Evolutionary conservation across 2,113 vertebrate species (phyloP).

Genomic region (Silurus asotus): DNA sequence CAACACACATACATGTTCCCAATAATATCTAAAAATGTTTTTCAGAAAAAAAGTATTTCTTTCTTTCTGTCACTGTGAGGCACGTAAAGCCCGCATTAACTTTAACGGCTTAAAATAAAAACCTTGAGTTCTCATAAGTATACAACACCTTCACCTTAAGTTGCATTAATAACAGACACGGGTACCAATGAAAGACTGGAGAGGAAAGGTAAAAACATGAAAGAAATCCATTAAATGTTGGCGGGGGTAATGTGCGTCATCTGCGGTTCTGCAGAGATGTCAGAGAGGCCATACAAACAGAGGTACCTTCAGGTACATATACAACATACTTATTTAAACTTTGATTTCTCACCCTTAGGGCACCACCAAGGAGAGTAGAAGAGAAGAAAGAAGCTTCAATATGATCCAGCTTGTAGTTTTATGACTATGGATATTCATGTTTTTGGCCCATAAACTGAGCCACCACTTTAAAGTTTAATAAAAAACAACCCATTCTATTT

Average conservation of each 20-base stretch:
- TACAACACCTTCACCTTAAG: slow-evolving; percentile 56
- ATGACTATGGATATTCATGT: neutral
- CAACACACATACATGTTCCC: slow-evolving; percentile 45
- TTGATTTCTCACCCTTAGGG: slow-evolving; percentile 39
- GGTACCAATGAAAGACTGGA: slow-evolving; percentile 64
- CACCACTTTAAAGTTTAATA: neutral
- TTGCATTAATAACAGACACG: slow-evolving; percentile 56
- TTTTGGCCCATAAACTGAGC: neutral
- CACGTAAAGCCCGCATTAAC: slow-evolving; percentile 56
- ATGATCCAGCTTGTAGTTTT: neutral
- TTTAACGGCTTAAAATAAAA: slow-evolving; percentile 56
- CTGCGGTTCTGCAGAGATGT: slow-evolving; percentile 67
- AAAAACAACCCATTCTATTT: neutral
- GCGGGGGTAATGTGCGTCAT: slow-evolving; percentile 70
- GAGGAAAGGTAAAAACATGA: slow-evolving; percentile 64
- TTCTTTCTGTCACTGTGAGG: slow-evolving; percentile 52
- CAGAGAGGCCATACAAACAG: slow-evolving; percentile 59
- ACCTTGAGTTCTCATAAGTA: slow-evolving; percentile 56
- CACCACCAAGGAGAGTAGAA: neutral
- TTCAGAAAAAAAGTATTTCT: slow-evolving; percentile 50
- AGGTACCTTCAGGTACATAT: slow-evolving; percentile 48
- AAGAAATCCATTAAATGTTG: slow-evolving; percentile 70
- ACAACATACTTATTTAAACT: slow-evolving; percentile 27
- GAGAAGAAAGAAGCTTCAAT: neutral
- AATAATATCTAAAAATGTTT: slow-evolving; percentile 55